phyloP scores from a whole-genome alignment of 30 jellyfish, hydroid and myxozoan species.

The Calvadosia cruxmelitensis region DNA sequence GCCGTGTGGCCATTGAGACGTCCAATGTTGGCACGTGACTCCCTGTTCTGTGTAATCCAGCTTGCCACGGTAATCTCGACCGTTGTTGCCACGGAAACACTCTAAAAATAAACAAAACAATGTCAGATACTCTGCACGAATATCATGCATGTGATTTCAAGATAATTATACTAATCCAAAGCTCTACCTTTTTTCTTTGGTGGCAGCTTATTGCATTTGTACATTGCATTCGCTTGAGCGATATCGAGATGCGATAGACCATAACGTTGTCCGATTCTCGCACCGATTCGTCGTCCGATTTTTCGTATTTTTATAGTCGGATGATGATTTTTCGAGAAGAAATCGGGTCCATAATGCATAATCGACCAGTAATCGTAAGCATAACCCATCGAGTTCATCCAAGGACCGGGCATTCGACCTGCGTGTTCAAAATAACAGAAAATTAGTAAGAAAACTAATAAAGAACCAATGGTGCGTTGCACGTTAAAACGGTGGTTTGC shows the following conservation, averaged over 20 bases:
- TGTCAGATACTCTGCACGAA: background rate
- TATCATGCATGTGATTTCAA: background rate
- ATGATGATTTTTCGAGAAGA: slow-evolving; percentile 52
- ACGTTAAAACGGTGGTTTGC: too few species aligned
- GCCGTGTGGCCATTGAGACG: slow-evolving; percentile 53
- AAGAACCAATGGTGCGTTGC: too few species aligned
- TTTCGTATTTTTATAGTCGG: slow-evolving; percentile 61
- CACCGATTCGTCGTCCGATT: slow-evolving; percentile 45
- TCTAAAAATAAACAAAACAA: slow-evolving; percentile 15
- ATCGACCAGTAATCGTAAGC: slow-evolving; percentile 91
- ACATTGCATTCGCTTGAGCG: slow-evolving; percentile 90
- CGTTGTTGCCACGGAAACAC: slow-evolving; percentile 52
- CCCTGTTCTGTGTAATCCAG: slow-evolving; percentile 85
- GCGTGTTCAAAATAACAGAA: slow-evolving; percentile 4
- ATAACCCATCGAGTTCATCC: slow-evolving; percentile 64
- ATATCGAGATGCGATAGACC: slow-evolving; percentile 66
- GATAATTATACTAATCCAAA: background rate
- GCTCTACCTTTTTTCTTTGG: slow-evolving; percentile 3
- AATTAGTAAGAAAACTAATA: background rate
- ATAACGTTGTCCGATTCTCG: slow-evolving; percentile 51
- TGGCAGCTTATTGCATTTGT: slow-evolving; percentile 66
- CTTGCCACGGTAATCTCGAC: slow-evolving; percentile 83
- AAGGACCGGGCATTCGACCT: slow-evolving; percentile 49
- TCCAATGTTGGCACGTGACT: slow-evolving; percentile 88
- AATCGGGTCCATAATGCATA: slow-evolving; percentile 83